Evolutionary conservation across 1,140 invertebrate genomes (phyloP).

Genomic region (Bombus pascuorum): DNA sequence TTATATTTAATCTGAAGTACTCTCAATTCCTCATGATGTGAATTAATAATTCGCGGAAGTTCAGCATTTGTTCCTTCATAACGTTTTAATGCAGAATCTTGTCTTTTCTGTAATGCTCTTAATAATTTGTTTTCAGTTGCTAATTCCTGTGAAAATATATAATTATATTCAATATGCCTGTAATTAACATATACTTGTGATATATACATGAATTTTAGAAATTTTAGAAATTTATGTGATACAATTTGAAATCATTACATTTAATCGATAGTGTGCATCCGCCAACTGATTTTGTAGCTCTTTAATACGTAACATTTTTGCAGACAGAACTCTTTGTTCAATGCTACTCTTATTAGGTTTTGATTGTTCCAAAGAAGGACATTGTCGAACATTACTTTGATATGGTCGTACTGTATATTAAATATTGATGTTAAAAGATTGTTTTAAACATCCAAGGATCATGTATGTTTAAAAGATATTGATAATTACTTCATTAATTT

Average conservation of each 20-base stretch:
- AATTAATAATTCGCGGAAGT: constrained; percentile 87
- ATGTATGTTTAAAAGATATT: too few relatives aligned
- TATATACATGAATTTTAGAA: background rate
- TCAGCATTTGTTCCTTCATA: constrained; percentile 90
- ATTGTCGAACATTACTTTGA: constrained; percentile 75
- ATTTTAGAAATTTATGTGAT: background rate
- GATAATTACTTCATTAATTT: background rate
- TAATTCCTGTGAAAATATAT: constrained; percentile 83
- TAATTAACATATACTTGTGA: constrained; percentile 17
- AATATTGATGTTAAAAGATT: constrained; percentile 1
- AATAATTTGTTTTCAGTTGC: constrained; percentile 89
- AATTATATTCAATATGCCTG: constrained; percentile 12
- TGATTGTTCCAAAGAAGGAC: constrained; percentile 71
- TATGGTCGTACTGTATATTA: constrained; percentile 76
- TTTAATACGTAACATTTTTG: constrained; percentile 88
- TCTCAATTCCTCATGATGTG: constrained; percentile 90
- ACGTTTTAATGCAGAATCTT: constrained; percentile 88
- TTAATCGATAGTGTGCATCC: constrained; percentile 89
- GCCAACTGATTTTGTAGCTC: constrained; percentile 90
- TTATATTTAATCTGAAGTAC: constrained; percentile 88
- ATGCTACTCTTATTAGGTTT: constrained; percentile 82
- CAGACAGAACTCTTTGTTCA: constrained; percentile 88
- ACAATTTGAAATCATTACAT: constrained; percentile 81
- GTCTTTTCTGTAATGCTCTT: constrained; percentile 88
- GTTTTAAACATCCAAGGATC: background rate